These are phyloP conservation scores for Dendrolimus punctatus DNA, from an alignment of 1,140 invertebrate genomes.

Conservation along the genomic window DNA sequence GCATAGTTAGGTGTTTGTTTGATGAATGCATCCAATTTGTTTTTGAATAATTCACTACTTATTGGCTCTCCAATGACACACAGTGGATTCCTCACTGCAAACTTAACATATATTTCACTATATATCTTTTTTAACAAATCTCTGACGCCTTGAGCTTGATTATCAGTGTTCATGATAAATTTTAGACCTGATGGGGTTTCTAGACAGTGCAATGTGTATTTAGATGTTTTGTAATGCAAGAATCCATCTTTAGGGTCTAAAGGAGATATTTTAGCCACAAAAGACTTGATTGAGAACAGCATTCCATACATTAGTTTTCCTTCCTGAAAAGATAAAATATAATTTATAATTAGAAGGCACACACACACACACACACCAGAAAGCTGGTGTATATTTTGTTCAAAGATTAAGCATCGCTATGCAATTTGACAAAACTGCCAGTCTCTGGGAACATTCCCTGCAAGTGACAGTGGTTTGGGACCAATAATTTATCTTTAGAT, in stretches of 20 bases:
- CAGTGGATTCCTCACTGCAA: constrained; percentile 95
- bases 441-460: no score
- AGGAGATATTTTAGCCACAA: constrained; percentile 95
- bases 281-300: constrained; percentile 97
- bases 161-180: constrained; percentile 96
- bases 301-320: constrained; percentile 98
- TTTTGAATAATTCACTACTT: constrained; percentile 93
- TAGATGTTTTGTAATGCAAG: constrained; percentile 90
- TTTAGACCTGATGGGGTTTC: constrained; percentile 97
- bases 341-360: no score
- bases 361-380: no score
- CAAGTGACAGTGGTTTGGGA: no score
- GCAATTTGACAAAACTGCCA: no score
- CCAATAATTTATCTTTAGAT: no score
- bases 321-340: constrained; percentile 81
- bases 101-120: constrained; percentile 95
- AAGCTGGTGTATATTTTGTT: no score
- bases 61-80: constrained; percentile 88
- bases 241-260: constrained; percentile 94
- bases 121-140: constrained; percentile 93
- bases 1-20: constrained; percentile 83
- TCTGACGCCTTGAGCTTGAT: constrained; percentile 83
- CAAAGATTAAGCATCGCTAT: no score
- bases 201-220: constrained; percentile 95
- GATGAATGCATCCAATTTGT: constrained; percentile 91